Evolutionary conservation across 2,888 invertebrate species (phyloP), one percentile per base, ranked within the genome.

Genomic region (Oxycera nigricornis): DNA sequence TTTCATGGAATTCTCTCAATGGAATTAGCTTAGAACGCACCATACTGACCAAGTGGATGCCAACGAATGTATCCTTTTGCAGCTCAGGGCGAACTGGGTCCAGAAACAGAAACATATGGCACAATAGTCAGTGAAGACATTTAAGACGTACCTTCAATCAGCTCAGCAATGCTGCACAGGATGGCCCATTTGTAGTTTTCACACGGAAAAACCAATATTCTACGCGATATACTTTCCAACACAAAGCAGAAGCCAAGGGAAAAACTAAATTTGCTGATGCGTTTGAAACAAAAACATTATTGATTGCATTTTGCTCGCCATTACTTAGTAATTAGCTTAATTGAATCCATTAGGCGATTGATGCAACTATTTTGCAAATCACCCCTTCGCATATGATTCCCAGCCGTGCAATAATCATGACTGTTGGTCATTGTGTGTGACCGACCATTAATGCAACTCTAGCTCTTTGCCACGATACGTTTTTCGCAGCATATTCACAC

Each of bases 281-380:
- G 11, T 46, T 50, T 7, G 55, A 70, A 70, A 70, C 70, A 70
- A 70, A 70, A 70, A 70, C 55, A 70, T 72, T 59, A 72, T 72
- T 72, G 59, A 72, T 72, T 72, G 72, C 72, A 39, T 72, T 72
- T 59, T 35, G 57, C 41, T 59, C 72, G 59, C 57, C 72, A 41
- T 59, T 72, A 39, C 57, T 39, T 59, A 30, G 73, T 73, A 73
- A 73, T 73, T 73, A 73, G 61, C 73, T 73, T 73, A 73, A 73
- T 73, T 73, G 73, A 73, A 50, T 73, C 73, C 73, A 73, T 73
- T 73, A 73, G 57, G 11, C 28, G 46, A 73, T 62, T 72, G 55
- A 72, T 55, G 72, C 50, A 52, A 68, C 30, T 68, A 35, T 57
- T 57, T 35, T 35, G 41, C 72, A 57, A 72, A 39, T 72, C 31